phyloP scores from a whole-genome alignment of 2,888 invertebrate species.

The Calameuta pallipes region DNA sequence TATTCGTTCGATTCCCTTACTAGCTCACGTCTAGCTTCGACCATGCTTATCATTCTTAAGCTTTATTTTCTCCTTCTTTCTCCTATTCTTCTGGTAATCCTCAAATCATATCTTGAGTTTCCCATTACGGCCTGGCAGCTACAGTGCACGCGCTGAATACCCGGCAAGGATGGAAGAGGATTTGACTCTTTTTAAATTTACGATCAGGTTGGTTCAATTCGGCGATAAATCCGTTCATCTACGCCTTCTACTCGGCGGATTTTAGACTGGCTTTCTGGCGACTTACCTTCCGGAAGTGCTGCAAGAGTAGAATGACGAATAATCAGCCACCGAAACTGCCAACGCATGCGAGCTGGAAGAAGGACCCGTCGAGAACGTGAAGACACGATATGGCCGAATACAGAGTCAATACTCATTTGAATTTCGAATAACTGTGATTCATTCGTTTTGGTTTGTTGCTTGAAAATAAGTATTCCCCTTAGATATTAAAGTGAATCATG shows the following conservation, averaged over 20 bases:
- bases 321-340: slow-evolving; percentile 27
- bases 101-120: not conserved
- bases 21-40: not conserved
- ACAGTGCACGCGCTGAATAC: not conserved
- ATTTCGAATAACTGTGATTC: slow-evolving; percentile 3
- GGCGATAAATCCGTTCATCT: slow-evolving; percentile 91
- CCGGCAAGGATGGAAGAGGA: not conserved
- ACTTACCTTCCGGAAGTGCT: slow-evolving; percentile 79
- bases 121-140: not conserved
- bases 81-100: not conserved
- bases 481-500: not conserved
- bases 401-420: not conserved
- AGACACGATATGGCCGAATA: slow-evolving; percentile 1
- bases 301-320: slow-evolving; percentile 62
- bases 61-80: slow-evolving; percentile 3
- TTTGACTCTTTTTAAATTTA: slow-evolving; percentile 12
- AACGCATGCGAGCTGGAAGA: slow-evolving; percentile 37
- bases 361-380: slow-evolving; percentile 40
- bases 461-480: not conserved
- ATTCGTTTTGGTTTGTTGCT: not conserved
- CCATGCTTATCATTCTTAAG: not conserved
- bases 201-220: slow-evolving; percentile 83
- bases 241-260: slow-evolving; percentile 89
- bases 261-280: slow-evolving; percentile 89
- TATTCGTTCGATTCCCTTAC: not conserved